phyloP scores from a whole-genome alignment of 2,113 vertebrate species.

The Taxidea taxus region DNA sequence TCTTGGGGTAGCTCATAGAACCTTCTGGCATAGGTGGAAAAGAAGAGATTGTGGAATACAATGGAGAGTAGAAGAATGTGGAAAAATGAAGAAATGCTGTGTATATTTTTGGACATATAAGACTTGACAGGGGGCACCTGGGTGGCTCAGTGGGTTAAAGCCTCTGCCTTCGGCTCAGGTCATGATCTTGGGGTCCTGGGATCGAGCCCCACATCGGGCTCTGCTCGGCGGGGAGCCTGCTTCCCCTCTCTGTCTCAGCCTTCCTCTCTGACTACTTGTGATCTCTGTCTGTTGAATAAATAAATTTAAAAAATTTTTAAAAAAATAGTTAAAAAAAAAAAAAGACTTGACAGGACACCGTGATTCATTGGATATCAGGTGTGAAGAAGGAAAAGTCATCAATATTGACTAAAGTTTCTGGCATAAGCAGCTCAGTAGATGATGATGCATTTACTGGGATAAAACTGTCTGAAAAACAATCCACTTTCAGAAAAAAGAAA shows the following conservation, averaged over 20 bases:
- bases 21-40: neutral
- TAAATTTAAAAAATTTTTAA: no score
- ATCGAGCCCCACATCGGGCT: no score
- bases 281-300: no score
- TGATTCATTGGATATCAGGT: neutral
- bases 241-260: no score
- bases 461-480: neutral
- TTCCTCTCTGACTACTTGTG: no score
- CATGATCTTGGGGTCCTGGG: no score
- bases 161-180: no score
- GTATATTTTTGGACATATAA: neutral
- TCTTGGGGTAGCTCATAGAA: neutral
- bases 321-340: no score
- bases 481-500: neutral
- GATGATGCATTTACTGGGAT: neutral
- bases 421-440: neutral
- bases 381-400: neutral
- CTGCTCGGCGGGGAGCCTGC: no score
- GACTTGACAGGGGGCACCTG: no score
- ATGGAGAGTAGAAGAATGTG: neutral
- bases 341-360: neutral
- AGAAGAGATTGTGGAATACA: neutral
- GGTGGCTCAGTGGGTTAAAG: no score
- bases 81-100: neutral
- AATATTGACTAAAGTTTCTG: neutral